Evolutionary conservation across 2,888 invertebrate genomes (phyloP).

Genomic region (Sylvicola cinctus): DNA sequence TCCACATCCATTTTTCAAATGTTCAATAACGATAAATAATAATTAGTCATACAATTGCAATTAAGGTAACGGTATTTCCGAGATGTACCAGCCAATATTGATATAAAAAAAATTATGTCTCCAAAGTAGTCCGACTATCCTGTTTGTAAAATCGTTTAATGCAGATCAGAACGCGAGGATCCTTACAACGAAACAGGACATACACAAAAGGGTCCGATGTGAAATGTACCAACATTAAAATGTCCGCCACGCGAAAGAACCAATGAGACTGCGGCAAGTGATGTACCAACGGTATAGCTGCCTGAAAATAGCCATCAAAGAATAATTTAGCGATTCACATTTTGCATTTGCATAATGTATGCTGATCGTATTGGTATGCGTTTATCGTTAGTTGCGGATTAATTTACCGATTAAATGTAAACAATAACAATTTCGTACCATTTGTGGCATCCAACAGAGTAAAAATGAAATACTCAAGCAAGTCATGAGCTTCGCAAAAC

Average conservation of each 20-base stretch:
- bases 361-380: too few species aligned
- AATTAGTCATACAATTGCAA: too few species aligned
- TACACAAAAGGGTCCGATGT: slow-evolving; percentile 67
- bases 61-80: too few species aligned
- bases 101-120: too few species aligned
- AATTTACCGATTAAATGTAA: too few species aligned
- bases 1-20: too few species aligned
- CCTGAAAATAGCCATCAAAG: slow-evolving; percentile 16
- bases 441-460: slow-evolving; percentile 72
- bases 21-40: too few species aligned
- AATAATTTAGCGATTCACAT: background rate
- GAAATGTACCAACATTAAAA: slow-evolving; percentile 61
- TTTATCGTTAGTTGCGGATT: too few species aligned
- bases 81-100: too few species aligned
- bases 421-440: slow-evolving; percentile 32
- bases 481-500: slow-evolving; percentile 70
- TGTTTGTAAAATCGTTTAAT: too few species aligned
- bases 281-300: background rate
- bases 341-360: background rate
- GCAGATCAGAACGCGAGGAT: too few species aligned
- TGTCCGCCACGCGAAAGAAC: slow-evolving; percentile 39
- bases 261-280: slow-evolving; percentile 16
- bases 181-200: slow-evolving; percentile 38
- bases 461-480: slow-evolving; percentile 64
- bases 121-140: too few species aligned